Base-by-base conservation (phyloP, 2,888 invertebrate species). In the Graphium colonna region DNA sequence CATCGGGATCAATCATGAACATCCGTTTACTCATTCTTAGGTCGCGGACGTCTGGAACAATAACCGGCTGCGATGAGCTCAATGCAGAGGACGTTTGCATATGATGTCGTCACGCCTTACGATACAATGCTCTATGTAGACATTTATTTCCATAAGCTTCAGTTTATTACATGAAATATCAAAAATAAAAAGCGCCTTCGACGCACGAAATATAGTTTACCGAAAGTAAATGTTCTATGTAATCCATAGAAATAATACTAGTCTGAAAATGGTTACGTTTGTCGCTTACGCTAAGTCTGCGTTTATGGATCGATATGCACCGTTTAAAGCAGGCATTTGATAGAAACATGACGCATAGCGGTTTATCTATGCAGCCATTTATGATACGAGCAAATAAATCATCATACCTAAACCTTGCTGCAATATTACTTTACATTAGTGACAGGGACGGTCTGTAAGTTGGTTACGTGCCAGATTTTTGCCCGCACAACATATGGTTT, bases 1-100 rank as follows among this genome's bases (percentile, higher is more conserved):
- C 73, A 73, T 69, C 61, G 73, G 73, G 78, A 78, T 80, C 82
- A 81, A 77, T 79, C 73, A 74, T 67, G 77, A 73, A 76, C 77
- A 82, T 82, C 82, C 84, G 82, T 78, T 76, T 67, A 67, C 61
- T 69, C 68, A 71, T 67, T 65, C 65, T 63, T 64, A 61, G 61
- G 58, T 60, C 68, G 69, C 63, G 61, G 68, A 61, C 63, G 67
- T 68, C 62, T 73, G 69, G 73, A 75, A 79, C 71, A 73, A 71
- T 75, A 70, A 65, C 59, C 64, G 61, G 55, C 60, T 64, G 65
- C 66, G 66, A 60, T 63, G 62, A 61, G 59, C 52, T 56, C 59
- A 46, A 55, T 71, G 71, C 65, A 68, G 68, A 68, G 62, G 55
- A 59, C 57, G 60, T 62, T 53, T 56, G 59, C 60, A 58, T 51